Base-by-base conservation (phyloP, 2,113 vertebrate genomes). In the Plectropomus leopardus region DNA sequence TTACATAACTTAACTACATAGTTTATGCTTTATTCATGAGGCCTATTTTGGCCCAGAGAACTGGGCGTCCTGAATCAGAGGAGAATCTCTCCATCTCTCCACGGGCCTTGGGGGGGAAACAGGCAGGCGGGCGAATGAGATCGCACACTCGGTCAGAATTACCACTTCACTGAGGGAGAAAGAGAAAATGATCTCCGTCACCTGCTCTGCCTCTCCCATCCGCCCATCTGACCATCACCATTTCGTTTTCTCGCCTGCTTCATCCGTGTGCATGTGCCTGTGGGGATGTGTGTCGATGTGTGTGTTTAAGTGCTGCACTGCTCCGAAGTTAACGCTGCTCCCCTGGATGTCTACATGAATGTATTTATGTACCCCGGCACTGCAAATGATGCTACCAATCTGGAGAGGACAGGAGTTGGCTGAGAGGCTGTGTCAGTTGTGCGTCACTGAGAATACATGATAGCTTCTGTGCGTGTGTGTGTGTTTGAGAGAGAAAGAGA, bases 1-100 rank as follows among this genome's bases (percentile, higher is more conserved):
- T 93, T 93, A 89, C 88, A 84, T 92, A 93, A 93, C 81, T 79
- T 82, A 87, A 92, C 88, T 85, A 88, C 89, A 82, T 24, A 75
- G 69, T 57, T 70, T 58, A 86, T 92, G 86, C 40, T 86, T 93
- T 93, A 92, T 93, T 92, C 86, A 93, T 92, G 79, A 86, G 85
- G 79, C 88, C 85, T 91, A 84, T 82, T 92, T 91, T 86, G 80
- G 90, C 89, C 81, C 59, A 72, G 80, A 89, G 85, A 90, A 85
- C 88, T 86, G 76, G 85, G 85, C 73, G 84, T 91, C 84, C 89
- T 88, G 84, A 92, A 86, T 87, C 84, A 88, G 82, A 83, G 74
- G 78, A 90, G 79, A 86, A 86, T 86, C 86, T 90, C 89, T 85
- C 73, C 82, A 79, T 85, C 86, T 88, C 65, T 84, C 64, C 63